Conservation (phyloP, 1,140 invertebrate genomes). For the Daktulosphaira vitifoliae region DNA sequence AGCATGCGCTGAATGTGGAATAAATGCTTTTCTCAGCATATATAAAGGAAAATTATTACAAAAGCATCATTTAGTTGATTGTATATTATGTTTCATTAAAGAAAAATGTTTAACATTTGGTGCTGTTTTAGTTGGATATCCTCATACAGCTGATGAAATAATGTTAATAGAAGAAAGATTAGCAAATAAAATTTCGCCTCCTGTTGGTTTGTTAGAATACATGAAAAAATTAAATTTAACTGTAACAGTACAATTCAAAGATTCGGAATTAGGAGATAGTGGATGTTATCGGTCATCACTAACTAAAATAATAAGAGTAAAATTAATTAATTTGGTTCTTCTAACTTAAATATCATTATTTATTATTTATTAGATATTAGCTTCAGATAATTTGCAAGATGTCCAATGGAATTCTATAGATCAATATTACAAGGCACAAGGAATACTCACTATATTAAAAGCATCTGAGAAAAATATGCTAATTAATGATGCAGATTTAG, state of each 20-base stretch:
- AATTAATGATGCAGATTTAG: not conserved
- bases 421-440: slow-evolving; percentile 9
- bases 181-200: not conserved
- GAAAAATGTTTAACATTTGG: not conserved
- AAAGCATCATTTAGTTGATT: not conserved
- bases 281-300: not conserved
- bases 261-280: not conserved
- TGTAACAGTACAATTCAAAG: not conserved
- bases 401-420: not conserved
- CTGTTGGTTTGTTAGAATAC: not conserved
- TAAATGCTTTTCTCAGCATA: not conserved
- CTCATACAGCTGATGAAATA: not conserved
- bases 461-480: not conserved
- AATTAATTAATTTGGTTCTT: not conserved
- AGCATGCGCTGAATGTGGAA: not conserved
- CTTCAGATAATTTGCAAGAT: not conserved
- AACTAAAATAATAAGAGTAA: slow-evolving; percentile 2
- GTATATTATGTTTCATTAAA: slow-evolving; percentile 7
- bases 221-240: not conserved
- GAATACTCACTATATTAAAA: not conserved
- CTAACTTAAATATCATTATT: not conserved
- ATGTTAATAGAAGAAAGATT: slow-evolving; percentile 14
- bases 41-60: not conserved
- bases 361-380: not conserved
- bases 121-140: not conserved